Percentiles rank a stretch among this genome's conserved stretches.
phyloP scores from a whole-genome alignment of 2,113 vertebrate genomes.

The Phoenicopterus ruber region DNA sequence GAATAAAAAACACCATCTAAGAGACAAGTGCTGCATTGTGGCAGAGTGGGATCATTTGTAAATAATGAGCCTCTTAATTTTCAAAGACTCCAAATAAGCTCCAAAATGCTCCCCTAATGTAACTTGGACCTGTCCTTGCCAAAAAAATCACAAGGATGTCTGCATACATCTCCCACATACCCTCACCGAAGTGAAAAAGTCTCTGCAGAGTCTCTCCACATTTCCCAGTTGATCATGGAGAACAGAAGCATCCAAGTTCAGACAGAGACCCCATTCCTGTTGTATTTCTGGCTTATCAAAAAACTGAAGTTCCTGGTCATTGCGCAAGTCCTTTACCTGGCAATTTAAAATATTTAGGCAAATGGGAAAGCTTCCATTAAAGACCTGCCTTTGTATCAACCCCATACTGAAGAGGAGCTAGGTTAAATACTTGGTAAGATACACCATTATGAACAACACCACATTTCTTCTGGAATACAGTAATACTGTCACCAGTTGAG shows the following conservation, averaged over 20 bases:
- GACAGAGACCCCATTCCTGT: neutral
- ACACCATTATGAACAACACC: neutral
- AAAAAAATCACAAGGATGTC: neutral
- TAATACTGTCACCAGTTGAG: neutral
- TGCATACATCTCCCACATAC: neutral
- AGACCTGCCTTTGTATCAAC: neutral
- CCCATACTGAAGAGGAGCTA: accelerated
- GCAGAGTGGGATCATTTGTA: neutral
- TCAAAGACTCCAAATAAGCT: neutral
- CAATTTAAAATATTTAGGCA: neutral
- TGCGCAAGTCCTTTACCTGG: neutral
- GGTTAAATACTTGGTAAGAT: neutral
- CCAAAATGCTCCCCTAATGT: neutral
- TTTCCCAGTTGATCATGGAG: neutral
- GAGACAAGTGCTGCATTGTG: neutral
- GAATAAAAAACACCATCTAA: neutral
- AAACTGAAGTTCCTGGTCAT: neutral
- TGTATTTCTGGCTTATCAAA: neutral
- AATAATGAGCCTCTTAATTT: neutral
- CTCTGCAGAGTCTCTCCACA: neutral
- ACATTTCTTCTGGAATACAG: neutral
- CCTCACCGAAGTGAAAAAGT: neutral
- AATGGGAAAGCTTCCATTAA: neutral
- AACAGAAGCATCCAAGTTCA: neutral
- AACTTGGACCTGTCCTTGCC: neutral